phyloP scores from a whole-genome alignment of 2,113 vertebrate genomes.

The Oxygymnocypris stewartii region DNA sequence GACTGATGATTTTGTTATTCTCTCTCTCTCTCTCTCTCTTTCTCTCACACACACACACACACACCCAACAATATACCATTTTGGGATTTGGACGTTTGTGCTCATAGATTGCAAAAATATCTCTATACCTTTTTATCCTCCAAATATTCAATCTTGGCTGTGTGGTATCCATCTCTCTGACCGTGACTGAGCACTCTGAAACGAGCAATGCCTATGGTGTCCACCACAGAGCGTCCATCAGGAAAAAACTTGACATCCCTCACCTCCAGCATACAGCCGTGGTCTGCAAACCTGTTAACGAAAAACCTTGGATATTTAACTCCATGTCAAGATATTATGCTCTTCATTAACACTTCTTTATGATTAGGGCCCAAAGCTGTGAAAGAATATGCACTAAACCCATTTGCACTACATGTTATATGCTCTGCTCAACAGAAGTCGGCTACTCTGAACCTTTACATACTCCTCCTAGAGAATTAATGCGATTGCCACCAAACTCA shows the following conservation, averaged over 20 bases:
- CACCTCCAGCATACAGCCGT: slow-evolving; percentile 91
- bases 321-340: neutral
- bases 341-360: neutral
- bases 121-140: slow-evolving; percentile 85
- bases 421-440: neutral
- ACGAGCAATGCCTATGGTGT: slow-evolving; percentile 83
- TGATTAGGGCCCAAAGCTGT: neutral
- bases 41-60: neutral
- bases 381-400: neutral
- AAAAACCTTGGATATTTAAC: neutral
- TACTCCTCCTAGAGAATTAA: neutral
- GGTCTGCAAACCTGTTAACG: slow-evolving; percentile 82
- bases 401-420: neutral
- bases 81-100: neutral
- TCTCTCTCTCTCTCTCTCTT: neutral
- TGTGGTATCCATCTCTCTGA: slow-evolving; percentile 91
- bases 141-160: slow-evolving; percentile 91
- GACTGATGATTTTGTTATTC: neutral
- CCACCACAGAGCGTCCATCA: slow-evolving; percentile 87
- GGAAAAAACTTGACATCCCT: slow-evolving; percentile 91
- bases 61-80: neutral
- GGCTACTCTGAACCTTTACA: neutral
- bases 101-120: neutral
- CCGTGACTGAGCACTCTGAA: slow-evolving; percentile 88
- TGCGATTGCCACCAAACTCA: neutral